Evolutionary conservation across 2,797 vertebrate species (phyloP).

Genomic region (Pitangus sulphuratus): DNA sequence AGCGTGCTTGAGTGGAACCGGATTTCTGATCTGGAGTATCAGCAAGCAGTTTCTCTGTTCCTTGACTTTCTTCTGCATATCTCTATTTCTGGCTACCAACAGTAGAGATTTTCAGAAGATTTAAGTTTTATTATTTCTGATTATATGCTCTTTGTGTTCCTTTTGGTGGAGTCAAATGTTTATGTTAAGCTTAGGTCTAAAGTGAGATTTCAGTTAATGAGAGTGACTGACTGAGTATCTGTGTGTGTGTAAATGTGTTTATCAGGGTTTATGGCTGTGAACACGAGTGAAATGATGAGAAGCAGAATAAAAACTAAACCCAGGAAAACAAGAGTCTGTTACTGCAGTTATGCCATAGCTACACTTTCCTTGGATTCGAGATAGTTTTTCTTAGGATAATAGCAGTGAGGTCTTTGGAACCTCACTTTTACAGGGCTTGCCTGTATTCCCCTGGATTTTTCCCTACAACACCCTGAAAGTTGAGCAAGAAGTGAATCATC

Average conservation of each 20-base stretch:
- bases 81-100: not conserved
- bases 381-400: not conserved
- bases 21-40: not conserved
- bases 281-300: not conserved
- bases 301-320: not conserved
- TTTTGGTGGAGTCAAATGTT: not conserved
- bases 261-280: not conserved
- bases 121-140: not conserved
- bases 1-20: not conserved
- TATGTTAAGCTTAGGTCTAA: not conserved
- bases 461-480: not conserved
- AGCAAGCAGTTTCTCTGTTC: not conserved
- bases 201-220: not conserved
- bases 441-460: not conserved
- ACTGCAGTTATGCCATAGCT: not conserved
- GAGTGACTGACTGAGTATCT: not conserved
- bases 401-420: not conserved
- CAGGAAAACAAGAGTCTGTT: not conserved
- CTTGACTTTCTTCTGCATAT: not conserved
- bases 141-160: not conserved
- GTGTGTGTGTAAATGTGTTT: not conserved
- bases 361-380: not conserved
- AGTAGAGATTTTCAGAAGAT: slow-evolving; percentile 13
- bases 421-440: not conserved
- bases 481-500: slow-evolving; percentile 10